These are phyloP conservation scores for Chrysocyon brachyurus DNA, from an alignment of 2,797 vertebrate species.

Conservation along the genomic window DNA sequence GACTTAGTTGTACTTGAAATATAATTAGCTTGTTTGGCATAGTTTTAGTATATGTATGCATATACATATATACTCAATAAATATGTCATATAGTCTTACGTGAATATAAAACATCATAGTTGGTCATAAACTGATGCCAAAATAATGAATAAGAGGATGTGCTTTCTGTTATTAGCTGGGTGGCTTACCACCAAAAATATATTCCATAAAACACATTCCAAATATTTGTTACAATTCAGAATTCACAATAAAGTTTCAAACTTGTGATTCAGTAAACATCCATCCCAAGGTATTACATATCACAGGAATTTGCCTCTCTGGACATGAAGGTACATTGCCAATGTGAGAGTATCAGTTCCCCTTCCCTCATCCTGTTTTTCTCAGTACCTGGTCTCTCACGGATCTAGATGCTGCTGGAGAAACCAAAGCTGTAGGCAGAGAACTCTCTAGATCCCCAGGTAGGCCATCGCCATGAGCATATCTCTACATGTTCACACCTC, in stretches of 20 bases:
- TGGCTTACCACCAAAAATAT: background rate
- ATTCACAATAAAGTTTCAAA: background rate
- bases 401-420: background rate
- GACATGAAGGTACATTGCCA: background rate
- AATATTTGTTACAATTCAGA: background rate
- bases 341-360: fast-evolving
- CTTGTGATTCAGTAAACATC: background rate
- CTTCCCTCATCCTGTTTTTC: background rate
- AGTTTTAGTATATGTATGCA: background rate
- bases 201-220: background rate
- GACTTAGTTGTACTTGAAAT: background rate
- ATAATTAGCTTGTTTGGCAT: background rate
- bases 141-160: background rate
- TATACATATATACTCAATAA: background rate
- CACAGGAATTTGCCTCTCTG: background rate
- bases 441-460: background rate
- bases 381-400: background rate
- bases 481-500: background rate
- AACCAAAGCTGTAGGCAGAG: background rate
- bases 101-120: background rate
- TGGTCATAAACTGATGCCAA: background rate
- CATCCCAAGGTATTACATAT: background rate
- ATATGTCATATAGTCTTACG: background rate
- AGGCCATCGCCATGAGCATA: background rate
- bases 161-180: background rate